Evolutionary conservation across 1,140 invertebrate species (phyloP).

Genomic region (Panagrolaimus sp.): DNA sequence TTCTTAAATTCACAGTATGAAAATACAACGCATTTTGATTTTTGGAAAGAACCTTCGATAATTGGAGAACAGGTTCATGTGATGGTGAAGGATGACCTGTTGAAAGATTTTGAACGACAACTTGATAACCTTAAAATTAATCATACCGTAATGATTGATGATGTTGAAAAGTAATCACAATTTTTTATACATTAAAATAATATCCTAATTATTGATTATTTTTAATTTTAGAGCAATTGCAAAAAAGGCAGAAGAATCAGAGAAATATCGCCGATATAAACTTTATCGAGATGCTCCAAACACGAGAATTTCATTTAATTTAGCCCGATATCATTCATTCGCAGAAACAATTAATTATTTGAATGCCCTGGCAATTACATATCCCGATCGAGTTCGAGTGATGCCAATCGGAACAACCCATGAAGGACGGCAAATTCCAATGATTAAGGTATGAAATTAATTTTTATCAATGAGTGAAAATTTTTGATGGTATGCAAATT

Average conservation of each 20-base stretch:
- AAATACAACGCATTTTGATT: constrained; percentile 38
- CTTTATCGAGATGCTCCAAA: constrained; percentile 29
- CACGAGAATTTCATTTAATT: constrained; percentile 39
- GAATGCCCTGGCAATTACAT: constrained; percentile 54
- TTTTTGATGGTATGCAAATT: too few relatives aligned
- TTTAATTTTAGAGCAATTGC: constrained; percentile 39
- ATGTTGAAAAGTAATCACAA: constrained; percentile 46
- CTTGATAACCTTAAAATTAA: constrained; percentile 41
- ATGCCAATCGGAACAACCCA: constrained; percentile 58
- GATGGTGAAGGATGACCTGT: constrained; percentile 31
- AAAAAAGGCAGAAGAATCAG: constrained; percentile 32
- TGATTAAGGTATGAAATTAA: constrained; percentile 47
- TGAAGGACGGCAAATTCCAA: constrained; percentile 57
- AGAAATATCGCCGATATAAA: constrained; percentile 13
- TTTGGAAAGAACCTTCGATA: constrained; percentile 48
- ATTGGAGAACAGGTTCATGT: constrained; percentile 44
- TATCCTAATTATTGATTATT: background rate
- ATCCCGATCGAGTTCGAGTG: constrained; percentile 51
- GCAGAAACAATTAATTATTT: constrained; percentile 58
- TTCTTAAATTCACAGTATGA: constrained; percentile 38
- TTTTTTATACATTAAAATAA: background rate
- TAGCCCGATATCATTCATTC: constrained; percentile 56
- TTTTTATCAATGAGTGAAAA: too few relatives aligned
- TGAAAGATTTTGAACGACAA: constrained; percentile 25
- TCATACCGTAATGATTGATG: constrained; percentile 53